A percentile compares a stretch with the other conserved stretches of the same genome.
phyloP scores from a whole-genome alignment of 2,888 invertebrate genomes.

The Leptopterna dolabrata region DNA sequence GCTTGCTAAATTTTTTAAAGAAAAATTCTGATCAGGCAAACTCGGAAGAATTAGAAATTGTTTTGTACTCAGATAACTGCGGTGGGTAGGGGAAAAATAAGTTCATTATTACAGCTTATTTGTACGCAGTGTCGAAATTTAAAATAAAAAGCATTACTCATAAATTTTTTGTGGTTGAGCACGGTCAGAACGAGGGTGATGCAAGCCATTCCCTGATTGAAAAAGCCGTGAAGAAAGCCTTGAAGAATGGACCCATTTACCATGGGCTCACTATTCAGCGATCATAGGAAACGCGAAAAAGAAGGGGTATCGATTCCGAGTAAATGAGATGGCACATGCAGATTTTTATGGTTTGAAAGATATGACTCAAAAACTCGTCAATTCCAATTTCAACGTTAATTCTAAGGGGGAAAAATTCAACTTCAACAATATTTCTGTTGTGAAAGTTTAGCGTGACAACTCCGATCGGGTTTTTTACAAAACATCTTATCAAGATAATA shows the following conservation, averaged over 20 bases:
- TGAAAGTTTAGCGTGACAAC: background rate
- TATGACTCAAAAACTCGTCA: background rate
- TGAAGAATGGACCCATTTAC: constrained; percentile 61
- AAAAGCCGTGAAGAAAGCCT: constrained; percentile 38
- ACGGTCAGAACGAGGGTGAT: constrained; percentile 33
- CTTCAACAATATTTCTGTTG: background rate
- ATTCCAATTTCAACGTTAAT: background rate
- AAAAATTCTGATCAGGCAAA: background rate
- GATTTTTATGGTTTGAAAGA: constrained; percentile 52
- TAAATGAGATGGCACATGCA: constrained; percentile 50
- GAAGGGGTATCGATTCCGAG: constrained; percentile 53
- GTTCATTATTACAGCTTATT: constrained; percentile 59
- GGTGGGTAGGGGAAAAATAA: constrained; percentile 64
- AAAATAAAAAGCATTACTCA: constrained; percentile 53
- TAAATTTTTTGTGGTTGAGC: constrained; percentile 62
- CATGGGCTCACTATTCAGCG: constrained; percentile 55
- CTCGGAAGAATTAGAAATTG: background rate
- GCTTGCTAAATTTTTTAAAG: constrained; percentile 38
- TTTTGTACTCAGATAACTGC: constrained; percentile 63
- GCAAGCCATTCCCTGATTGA: background rate
- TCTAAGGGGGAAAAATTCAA: background rate
- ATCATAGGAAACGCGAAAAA: constrained; percentile 58
- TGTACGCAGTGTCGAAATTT: constrained; percentile 12
- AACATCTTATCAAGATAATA: background rate
- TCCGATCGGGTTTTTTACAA: background rate